phyloP scores from a whole-genome alignment of 2,113 vertebrate species.

The Sceloporus tristichus region DNA sequence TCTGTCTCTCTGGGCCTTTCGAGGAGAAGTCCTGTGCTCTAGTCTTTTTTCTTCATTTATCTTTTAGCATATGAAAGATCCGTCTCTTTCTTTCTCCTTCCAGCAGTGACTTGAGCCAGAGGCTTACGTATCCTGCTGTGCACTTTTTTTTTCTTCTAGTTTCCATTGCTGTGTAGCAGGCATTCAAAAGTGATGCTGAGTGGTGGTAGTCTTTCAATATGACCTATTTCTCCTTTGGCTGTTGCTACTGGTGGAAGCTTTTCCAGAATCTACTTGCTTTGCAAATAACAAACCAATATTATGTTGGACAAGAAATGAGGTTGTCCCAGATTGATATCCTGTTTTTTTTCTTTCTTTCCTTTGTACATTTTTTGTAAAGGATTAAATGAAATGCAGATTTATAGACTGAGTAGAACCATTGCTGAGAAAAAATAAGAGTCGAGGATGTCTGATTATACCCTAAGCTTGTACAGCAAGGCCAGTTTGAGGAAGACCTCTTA shows the following conservation, averaged over 20 bases:
- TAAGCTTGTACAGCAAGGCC: background rate
- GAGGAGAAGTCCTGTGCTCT: background rate
- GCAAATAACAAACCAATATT: background rate
- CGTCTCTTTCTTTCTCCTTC: background rate
- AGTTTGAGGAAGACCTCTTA: background rate
- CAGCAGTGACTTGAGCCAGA: background rate
- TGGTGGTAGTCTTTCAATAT: slow-evolving; percentile 7
- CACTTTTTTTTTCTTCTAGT: background rate
- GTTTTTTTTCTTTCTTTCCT: background rate
- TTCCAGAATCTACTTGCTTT: background rate
- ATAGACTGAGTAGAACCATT: background rate
- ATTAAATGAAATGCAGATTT: background rate
- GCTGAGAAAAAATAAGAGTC: background rate
- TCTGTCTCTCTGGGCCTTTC: background rate
- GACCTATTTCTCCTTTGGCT: slow-evolving; percentile 23
- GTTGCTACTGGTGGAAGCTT: background rate
- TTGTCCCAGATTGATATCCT: background rate
- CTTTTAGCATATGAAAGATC: background rate
- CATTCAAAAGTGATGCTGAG: background rate
- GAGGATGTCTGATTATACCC: background rate
- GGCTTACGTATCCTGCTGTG: background rate
- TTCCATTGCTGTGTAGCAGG: background rate
- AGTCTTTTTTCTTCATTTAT: background rate
- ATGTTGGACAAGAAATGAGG: background rate
- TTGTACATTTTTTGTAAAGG: background rate